Evolutionary conservation across 2,113 vertebrate species (phyloP).

Genomic region (Pogonocichla stellata): DNA sequence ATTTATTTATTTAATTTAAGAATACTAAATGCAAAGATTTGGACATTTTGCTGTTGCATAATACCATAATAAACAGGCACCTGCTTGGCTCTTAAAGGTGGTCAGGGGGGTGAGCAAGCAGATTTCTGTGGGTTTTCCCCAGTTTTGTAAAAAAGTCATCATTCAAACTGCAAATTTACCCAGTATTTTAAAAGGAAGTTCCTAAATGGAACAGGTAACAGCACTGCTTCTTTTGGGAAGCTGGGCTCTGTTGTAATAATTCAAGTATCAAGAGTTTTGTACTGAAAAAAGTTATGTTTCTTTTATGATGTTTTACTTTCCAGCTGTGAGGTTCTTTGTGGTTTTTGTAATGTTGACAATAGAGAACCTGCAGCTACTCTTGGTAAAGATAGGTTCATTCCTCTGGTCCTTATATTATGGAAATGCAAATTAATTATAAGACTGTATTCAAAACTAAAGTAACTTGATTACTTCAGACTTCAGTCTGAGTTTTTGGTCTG

Average conservation of each 20-base stretch:
- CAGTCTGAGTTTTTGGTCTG: background rate
- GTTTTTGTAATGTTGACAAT: background rate
- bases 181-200: background rate
- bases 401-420: background rate
- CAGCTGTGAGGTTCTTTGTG: rapidly evolving
- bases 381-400: background rate
- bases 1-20: too few species aligned
- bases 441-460: background rate
- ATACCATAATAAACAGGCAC: background rate
- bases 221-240: background rate
- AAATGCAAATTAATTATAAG: background rate
- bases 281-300: background rate
- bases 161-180: background rate
- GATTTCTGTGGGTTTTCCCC: background rate
- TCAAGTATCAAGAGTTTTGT: background rate
- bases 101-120: background rate
- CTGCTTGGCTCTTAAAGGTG: background rate
- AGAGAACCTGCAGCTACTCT: background rate
- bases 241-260: background rate
- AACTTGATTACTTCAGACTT: background rate
- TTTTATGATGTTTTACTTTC: background rate
- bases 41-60: rapidly evolving
- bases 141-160: background rate
- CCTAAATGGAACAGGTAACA: background rate
- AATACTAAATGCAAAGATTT: background rate